Evolutionary conservation across 2,113 vertebrate species (phyloP), one percentile per base, ranked within the genome.

Genomic region (Cepphus grylle): DNA sequence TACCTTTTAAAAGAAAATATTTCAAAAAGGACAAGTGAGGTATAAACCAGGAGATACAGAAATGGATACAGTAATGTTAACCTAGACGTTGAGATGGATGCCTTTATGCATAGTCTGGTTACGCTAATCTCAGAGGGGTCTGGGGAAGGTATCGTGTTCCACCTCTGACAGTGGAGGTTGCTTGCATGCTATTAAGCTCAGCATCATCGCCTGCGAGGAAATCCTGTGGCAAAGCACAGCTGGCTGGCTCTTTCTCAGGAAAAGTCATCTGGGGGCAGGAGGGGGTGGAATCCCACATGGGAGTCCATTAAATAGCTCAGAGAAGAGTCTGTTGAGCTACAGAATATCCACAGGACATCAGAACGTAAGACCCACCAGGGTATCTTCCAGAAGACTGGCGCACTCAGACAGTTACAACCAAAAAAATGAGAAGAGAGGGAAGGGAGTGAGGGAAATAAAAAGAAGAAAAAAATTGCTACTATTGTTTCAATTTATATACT

Each of bases 51-150:
- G n/a, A 72, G 76, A 38, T 16, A n/a, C 14, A 36, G 69, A 19
- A 71, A 5, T 1, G 21, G 50, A 12, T 4, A 38, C 26, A 47
- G 14, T 11, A 34, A n/a, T 3, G 30, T 40, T 50, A 81, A 58
- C 34, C 18, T 4, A 6, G 26, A n/a, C 0, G 1, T 43, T 8
- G 59, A 9, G 52, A n/a, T 18, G 52, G 53, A 20, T 19, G 14
- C 30, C 20, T 62, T 15, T 25, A 23, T 15, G 43, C 4, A 4
- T 23, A 67, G 23, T 12, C 29, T 43, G 50, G 34, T 20, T 42
- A 6, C 42, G 18, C 5, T 5, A 49, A n/a, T 25, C 65, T 81
- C 45, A 4, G 36, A 76, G 47, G 7, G 16, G 17, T 53, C 47
- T 61, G 45, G 50, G 30, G 36, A 36, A 26, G 40, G 17, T 21